Evolutionary conservation across 2,113 vertebrate species (phyloP).

Genomic region (Microtus ochrogaster): DNA sequence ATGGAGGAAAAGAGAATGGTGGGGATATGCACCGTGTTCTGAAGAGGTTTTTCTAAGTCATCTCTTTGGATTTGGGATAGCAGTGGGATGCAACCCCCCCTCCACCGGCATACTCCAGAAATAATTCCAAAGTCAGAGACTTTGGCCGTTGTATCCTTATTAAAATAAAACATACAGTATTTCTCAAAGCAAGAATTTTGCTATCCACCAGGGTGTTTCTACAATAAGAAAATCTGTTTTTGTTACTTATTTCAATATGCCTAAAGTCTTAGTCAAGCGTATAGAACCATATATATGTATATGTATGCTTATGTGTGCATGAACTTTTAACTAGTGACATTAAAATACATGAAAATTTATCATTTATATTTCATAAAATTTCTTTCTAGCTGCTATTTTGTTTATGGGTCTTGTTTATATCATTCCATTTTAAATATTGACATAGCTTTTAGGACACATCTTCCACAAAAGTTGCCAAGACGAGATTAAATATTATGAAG

Average conservation of each 20-base stretch:
- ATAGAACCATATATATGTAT: background rate
- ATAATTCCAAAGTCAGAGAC: too few relatives aligned
- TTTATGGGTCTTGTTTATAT: background rate
- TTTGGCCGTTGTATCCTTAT: too few relatives aligned
- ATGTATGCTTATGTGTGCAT: background rate
- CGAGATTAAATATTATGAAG: background rate
- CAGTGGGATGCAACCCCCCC: too few relatives aligned
- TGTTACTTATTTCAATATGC: background rate
- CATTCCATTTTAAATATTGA: background rate
- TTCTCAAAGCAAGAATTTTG: too few relatives aligned
- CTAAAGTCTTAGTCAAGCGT: background rate
- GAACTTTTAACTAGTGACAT: background rate
- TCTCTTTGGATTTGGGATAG: too few relatives aligned
- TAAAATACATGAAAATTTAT: background rate
- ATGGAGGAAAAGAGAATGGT: too few relatives aligned
- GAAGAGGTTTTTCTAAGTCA: too few relatives aligned
- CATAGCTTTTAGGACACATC: background rate
- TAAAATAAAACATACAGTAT: too few relatives aligned
- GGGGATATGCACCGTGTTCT: too few relatives aligned
- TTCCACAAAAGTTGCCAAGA: background rate
- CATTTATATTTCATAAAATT: constrained; percentile 7
- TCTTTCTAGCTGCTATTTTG: background rate
- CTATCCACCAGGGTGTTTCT: too few relatives aligned
- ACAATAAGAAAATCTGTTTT: too few relatives aligned
- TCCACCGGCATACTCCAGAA: too few relatives aligned